Evolutionary conservation across 2,888 invertebrate species (phyloP), one percentile per base, ranked within the genome.

Genomic region (Mythimna loreyi): DNA sequence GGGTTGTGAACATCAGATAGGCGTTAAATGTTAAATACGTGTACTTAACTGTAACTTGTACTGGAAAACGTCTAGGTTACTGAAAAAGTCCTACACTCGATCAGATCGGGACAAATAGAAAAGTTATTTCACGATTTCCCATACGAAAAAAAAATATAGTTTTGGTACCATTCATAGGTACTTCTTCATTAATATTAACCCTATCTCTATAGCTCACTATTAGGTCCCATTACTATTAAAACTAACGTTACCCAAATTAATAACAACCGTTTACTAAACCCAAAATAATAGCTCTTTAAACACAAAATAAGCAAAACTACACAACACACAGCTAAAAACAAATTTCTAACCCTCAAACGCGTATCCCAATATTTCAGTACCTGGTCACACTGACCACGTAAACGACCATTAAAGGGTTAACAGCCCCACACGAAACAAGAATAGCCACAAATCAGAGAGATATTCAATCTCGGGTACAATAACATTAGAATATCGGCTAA

Each of bases 381-480:
- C 80, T 85, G 85, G 65, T 72, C 85, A 75, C 64, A 50, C n/a
- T 85, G 78, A 78, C 78, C 76, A 72, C 65, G 71, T 75, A 75
- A 83, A 71, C 78, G 72, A 59, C 67, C 71, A 84, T 76, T 67
- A 70, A 72, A 79, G 83, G 85, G 78, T 85, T 81, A 81, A 75
- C 75, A 75, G 79, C 78, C 72, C 70, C 82, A 83, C 86, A 78
- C 77, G 80, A 80, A 90, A 89, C 93, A 92, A 93, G 92, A 90
- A 90, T 89, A 85, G 86, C 82, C 90, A 93, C 94, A 94, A 95
- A 95, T 95, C 94, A 95, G 84, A 80, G 85, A 92, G 94, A 94
- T 94, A 94, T 94, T 93, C 93, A 94, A 95, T 95, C 95, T 94
- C 87, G 83, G 89, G 65, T 88, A 91, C 92, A 93, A 91, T 92